Evolutionary conservation across 2,888 invertebrate genomes (phyloP), one percentile per base, ranked within the genome.

Genomic region (Acanthococcus lagerstroemiae): DNA sequence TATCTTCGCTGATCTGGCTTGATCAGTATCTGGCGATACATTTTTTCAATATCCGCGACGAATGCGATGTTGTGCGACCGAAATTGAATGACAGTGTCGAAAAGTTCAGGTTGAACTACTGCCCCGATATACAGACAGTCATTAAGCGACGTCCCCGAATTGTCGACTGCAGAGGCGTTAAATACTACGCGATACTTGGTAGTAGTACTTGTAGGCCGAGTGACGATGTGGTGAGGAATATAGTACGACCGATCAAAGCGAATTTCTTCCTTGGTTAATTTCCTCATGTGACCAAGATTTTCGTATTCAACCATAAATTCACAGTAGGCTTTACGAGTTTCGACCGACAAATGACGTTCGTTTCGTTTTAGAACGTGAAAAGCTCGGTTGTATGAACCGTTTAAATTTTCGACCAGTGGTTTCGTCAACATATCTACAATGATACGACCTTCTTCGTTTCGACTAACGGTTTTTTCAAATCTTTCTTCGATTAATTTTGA

Each of bases 31-130:
- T 9, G 6, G 12, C 37, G 37, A 15, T 37, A 37, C 37, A 37
- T 37, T 9, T 37, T 37, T 12, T 37, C 37, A 37, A 37, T 37
- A 37, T 37, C 37, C 6, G 37, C 15, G 6, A 15, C 72, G 37
- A 15, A 37, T 37, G 12, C 15, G 12, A 37, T 9, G 37, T 6
- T 37, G 12, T 37, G 12, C 15, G 37, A 37, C 15, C 37, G 6
- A 7, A 37, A 9, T 9, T 6, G 7, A 37, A 37, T 37, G 12
- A 37, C 15, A 9, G 12, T 6, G 37, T 12, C 15, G 37, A n/a
- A n/a, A n/a, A n/a, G n/a, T n/a, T n/a, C n/a, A n/a, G n/a, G n/a
- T n/a, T n/a, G n/a, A n/a, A n/a, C n/a, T n/a, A n/a, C n/a, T n/a
- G n/a, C n/a, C n/a, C n/a, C n/a, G n/a, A n/a, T n/a, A n/a, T n/a